Evolutionary conservation across 2,113 vertebrate species (phyloP).

Genomic region (Channa maculata): DNA sequence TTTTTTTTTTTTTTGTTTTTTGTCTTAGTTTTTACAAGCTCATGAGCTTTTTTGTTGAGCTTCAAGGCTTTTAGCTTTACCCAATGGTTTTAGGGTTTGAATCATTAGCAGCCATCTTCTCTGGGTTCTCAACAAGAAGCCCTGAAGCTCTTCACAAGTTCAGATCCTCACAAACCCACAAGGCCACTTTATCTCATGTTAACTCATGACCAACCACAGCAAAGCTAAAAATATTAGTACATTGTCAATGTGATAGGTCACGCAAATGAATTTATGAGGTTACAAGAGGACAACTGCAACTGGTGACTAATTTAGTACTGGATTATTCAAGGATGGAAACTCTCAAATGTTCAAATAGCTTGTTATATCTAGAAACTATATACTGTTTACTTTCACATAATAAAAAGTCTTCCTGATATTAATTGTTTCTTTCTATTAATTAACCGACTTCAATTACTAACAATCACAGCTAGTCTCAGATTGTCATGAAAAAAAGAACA

Average conservation of each 20-base stretch:
- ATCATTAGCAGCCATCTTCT: constrained; percentile 21
- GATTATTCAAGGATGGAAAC: neutral
- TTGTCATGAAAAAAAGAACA: too few relatives aligned
- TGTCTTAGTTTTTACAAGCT: too few relatives aligned
- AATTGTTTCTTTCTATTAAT: too few relatives aligned
- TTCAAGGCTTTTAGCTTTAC: neutral
- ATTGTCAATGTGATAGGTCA: constrained; percentile 7
- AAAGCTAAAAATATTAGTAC: constrained; percentile 48
- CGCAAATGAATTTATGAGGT: neutral
- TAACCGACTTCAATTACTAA: too few relatives aligned
- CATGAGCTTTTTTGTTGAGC: too few relatives aligned
- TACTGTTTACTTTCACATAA: too few relatives aligned
- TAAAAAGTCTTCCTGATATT: too few relatives aligned
- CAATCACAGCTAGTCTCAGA: too few relatives aligned
- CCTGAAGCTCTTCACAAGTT: constrained; percentile 46
- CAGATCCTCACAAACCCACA: constrained; percentile 50
- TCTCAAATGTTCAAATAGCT: neutral
- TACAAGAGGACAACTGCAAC: neutral
- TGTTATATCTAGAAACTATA: too few relatives aligned
- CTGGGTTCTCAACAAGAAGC: constrained; percentile 34
- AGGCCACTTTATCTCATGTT: constrained; percentile 43
- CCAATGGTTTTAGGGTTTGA: constrained; percentile 11
- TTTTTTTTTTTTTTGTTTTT: too few relatives aligned
- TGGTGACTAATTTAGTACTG: neutral
- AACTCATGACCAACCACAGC: constrained; percentile 60